These are phyloP conservation scores for Dolomedes plantarius DNA, from an alignment of 2,888 invertebrate species.

Conservation along the genomic window DNA sequence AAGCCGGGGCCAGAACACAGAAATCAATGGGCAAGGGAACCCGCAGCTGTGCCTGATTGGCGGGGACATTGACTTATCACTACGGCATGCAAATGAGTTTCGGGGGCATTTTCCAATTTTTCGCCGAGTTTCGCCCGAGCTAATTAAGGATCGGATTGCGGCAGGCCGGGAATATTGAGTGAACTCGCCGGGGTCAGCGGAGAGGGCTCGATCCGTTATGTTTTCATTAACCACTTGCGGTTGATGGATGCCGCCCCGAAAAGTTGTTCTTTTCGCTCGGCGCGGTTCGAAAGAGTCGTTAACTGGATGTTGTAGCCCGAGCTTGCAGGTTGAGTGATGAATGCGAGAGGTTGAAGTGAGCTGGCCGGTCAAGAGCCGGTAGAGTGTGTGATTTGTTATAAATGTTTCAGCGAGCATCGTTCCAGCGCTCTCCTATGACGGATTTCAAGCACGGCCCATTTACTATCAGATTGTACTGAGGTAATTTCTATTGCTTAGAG, in stretches of 20 bases:
- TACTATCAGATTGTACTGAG: too few relatives aligned
- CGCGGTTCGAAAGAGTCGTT: neutral
- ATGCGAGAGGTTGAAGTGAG: neutral
- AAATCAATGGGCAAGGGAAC: slow-evolving; percentile 64
- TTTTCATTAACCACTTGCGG: slow-evolving; percentile 62
- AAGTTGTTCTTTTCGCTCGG: neutral
- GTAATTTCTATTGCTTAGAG: too few relatives aligned
- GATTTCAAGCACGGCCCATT: too few relatives aligned
- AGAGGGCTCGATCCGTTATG: slow-evolving; percentile 56
- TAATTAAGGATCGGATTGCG: slow-evolving; percentile 69
- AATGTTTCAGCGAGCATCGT: too few relatives aligned
- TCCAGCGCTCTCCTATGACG: too few relatives aligned
- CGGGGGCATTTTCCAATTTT: slow-evolving; percentile 57
- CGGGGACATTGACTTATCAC: slow-evolving; percentile 68
- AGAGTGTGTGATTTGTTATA: too few relatives aligned
- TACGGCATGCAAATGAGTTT: slow-evolving; percentile 62
- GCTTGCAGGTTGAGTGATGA: slow-evolving; percentile 3
- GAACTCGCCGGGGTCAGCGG: slow-evolving; percentile 29
- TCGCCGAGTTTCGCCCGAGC: too few relatives aligned
- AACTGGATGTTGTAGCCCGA: neutral
- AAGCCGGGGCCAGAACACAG: neutral
- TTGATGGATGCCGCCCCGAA: slow-evolving; percentile 30
- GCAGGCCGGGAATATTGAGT: slow-evolving; percentile 52
- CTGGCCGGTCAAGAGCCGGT: neutral
- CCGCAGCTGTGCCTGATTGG: slow-evolving; percentile 61